These are phyloP conservation scores for Lampris incognitus DNA, from an alignment of 2,113 vertebrate species.

Conservation along the genomic window DNA sequence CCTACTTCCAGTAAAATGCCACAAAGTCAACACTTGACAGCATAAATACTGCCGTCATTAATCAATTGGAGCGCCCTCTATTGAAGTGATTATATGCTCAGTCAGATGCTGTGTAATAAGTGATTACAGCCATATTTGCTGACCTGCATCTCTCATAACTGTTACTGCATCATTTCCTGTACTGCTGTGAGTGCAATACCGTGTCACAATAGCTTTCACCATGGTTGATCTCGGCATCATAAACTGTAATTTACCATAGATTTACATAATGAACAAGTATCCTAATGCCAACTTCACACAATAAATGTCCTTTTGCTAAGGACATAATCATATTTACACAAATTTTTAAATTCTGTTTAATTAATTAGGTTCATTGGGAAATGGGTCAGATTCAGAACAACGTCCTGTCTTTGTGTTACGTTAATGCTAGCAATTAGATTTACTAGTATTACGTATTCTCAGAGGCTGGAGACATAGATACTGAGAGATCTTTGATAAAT, in stretches of 20 bases:
- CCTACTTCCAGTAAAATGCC: background rate
- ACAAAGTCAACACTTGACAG: background rate
- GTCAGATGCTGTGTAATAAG: background rate
- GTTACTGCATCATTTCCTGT: background rate
- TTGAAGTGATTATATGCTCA: background rate
- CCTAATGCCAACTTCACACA: background rate
- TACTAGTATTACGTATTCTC: background rate
- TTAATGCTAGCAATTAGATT: conserved; percentile 20
- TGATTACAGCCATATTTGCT: background rate
- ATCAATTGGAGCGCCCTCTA: background rate
- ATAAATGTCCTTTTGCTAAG: no score
- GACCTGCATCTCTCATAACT: background rate
- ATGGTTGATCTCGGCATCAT: background rate
- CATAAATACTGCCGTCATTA: background rate
- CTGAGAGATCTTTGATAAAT: conserved; percentile 15
- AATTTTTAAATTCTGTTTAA: background rate
- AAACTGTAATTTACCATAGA: background rate
- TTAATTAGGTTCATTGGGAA: no score
- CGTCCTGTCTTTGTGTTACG: background rate
- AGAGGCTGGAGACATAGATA: conserved; percentile 24
- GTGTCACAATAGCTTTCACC: background rate
- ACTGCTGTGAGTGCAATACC: no score
- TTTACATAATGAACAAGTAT: background rate
- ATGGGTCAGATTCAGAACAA: background rate
- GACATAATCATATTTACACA: background rate